phyloP scores from a whole-genome alignment of 2,888 invertebrate species.

The Ophion ventricosus region DNA sequence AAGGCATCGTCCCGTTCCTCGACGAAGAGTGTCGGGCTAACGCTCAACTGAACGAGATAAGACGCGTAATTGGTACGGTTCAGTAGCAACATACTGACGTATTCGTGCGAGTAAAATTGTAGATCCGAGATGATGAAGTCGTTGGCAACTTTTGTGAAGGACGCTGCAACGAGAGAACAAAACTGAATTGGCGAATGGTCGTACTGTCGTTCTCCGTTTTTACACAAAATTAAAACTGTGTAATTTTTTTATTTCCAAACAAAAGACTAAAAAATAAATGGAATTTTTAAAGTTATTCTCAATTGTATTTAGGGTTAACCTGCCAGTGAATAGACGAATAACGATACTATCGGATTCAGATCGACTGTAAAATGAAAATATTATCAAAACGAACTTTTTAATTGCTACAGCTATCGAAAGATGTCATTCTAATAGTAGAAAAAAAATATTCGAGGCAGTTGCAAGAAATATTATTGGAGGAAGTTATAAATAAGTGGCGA shows the following conservation, averaged over 20 bases:
- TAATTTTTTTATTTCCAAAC: neutral
- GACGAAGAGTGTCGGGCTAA: constrained; percentile 69
- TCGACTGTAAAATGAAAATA: too few species aligned
- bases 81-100: constrained; percentile 87
- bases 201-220: neutral
- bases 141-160: constrained; percentile 69
- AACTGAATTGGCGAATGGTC: neutral
- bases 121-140: constrained; percentile 86
- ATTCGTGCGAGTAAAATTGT: constrained; percentile 90
- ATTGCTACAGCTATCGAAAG: too few species aligned
- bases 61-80: constrained; percentile 77
- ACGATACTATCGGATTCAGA: too few species aligned
- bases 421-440: too few species aligned
- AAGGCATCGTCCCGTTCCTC: constrained; percentile 67
- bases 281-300: neutral
- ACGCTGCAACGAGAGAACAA: constrained; percentile 66
- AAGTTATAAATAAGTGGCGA: too few species aligned
- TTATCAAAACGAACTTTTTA: too few species aligned
- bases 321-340: too few species aligned
- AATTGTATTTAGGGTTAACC: too few species aligned
- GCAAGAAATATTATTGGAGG: too few species aligned
- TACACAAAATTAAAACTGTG: neutral
- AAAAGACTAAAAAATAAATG: neutral
- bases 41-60: constrained; percentile 77
- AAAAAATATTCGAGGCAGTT: too few species aligned